Percentiles rank a stretch among this genome's conserved stretches.
These are phyloP conservation scores for Aphidius gifuensis DNA, from an alignment of 1,140 invertebrate genomes.

Conservation along the genomic window DNA sequence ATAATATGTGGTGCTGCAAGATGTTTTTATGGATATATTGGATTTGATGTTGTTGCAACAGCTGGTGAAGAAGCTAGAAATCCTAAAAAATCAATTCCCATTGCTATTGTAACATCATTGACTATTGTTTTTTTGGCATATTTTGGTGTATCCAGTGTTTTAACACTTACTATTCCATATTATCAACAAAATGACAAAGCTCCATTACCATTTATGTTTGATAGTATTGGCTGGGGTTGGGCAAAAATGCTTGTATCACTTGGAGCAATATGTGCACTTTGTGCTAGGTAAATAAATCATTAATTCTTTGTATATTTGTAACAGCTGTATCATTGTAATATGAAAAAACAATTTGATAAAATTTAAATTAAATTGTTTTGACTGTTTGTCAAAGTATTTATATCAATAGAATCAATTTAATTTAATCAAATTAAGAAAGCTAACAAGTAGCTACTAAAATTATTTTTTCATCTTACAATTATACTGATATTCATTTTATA, in stretches of 20 bases:
- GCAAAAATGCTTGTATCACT: slow-evolving; percentile 74
- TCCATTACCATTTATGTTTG: slow-evolving; percentile 72
- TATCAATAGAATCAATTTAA: too few relatives aligned
- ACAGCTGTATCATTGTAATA: too few relatives aligned
- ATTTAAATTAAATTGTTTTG: too few relatives aligned
- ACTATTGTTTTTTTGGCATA: slow-evolving; percentile 82
- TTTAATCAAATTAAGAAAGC: too few relatives aligned
- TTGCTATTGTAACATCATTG: slow-evolving; percentile 81
- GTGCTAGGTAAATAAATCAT: slow-evolving; percentile 59
- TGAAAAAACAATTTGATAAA: too few relatives aligned
- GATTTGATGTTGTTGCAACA: slow-evolving; percentile 87
- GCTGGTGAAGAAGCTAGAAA: slow-evolving; percentile 81
- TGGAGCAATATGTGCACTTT: slow-evolving; percentile 73
- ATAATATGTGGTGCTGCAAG: slow-evolving; percentile 80
- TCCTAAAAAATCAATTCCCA: slow-evolving; percentile 84
- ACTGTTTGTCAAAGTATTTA: too few relatives aligned
- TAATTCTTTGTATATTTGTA: background rate
- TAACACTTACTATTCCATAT: slow-evolving; percentile 88
- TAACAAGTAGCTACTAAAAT: background rate
- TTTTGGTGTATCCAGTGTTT: slow-evolving; percentile 79
- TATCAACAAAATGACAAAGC: slow-evolving; percentile 70
- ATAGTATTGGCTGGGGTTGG: slow-evolving; percentile 64
- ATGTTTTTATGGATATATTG: slow-evolving; percentile 90
- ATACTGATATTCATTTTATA: slow-evolving; percentile 28
- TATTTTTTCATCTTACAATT: slow-evolving; percentile 4